Conservation (phyloP, 1,140 invertebrate genomes). For the Lepidurus couesii region DNA sequence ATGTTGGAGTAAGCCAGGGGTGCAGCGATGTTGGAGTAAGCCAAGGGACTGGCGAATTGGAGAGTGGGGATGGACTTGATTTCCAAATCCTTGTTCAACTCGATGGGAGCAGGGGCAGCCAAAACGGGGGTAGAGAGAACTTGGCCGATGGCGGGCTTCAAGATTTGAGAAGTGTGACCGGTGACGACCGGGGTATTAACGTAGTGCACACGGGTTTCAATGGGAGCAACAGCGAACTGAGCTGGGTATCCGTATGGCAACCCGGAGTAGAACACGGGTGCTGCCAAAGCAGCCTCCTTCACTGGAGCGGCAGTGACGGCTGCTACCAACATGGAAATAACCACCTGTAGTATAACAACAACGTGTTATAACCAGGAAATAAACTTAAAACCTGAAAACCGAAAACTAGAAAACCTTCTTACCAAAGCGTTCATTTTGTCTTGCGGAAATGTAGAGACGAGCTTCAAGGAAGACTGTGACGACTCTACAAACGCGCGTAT, state of each 20-base stretch:
- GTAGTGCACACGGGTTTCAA: constrained; percentile 46
- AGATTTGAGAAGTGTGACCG: constrained; percentile 46
- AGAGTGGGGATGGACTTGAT: not conserved
- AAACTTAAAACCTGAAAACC: not conserved
- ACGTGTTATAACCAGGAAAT: not conserved
- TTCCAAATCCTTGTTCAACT: not conserved
- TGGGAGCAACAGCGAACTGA: constrained; percentile 26
- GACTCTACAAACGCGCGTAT: not conserved
- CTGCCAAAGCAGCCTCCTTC: not conserved
- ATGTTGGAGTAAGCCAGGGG: constrained; percentile 26
- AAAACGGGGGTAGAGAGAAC: constrained; percentile 19
- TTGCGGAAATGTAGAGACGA: constrained; percentile 16
- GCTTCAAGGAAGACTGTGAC: constrained; percentile 16
- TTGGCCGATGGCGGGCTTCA: constrained; percentile 36
- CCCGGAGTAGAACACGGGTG: not conserved
- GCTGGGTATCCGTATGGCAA: not conserved
- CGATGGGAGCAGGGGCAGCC: constrained; percentile 24
- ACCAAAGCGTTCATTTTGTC: constrained; percentile 30
- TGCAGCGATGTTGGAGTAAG: constrained; percentile 4
- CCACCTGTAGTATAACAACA: not conserved
- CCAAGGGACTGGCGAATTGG: constrained; percentile 14
- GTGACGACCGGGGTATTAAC: constrained; percentile 45
- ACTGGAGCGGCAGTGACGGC: constrained; percentile 24
- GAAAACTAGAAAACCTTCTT: not conserved
- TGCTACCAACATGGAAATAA: constrained; percentile 27